Base-by-base conservation (phyloP, 2,888 invertebrate species). In the Heliconius ethilla region DNA sequence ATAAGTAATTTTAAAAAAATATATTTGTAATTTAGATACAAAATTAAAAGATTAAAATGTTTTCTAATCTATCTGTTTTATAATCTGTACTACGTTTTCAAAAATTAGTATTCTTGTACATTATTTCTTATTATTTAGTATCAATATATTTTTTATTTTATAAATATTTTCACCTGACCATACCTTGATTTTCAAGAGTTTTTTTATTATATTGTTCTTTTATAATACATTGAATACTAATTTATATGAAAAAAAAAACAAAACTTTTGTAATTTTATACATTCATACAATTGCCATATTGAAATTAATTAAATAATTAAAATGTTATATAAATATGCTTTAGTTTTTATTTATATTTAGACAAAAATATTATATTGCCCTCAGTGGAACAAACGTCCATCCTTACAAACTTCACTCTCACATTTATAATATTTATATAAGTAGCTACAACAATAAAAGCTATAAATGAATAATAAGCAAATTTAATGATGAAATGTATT, bases 271-370 rank as follows among this genome's bases (percentile, higher is more conserved):
- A 85, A 79, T 83, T 84, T 85, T 85, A 75, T 84, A 84, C 51
- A 80, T 83, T 81, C 70, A 78, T 83, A 82, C 84, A 84, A 86
- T 86, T 87, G 90, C 91, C 89, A 90, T 90, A 90, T 85, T 80
- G 70, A 79, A 75, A 81, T 79, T 66, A 82, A 81, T 79, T 63
- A 82, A 79, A 74, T 76, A 76, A 79, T 76, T 76, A 73, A 78
- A 81, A 82, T 80, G 75, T 78, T 80, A 79, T 45, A 78, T 74
- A 79, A 70, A 76, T 22, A 59, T n/a, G 22, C 15, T 69, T 62
- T 37, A n/a, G 37, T 76, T 76, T 76, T 40, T n/a, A 45, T 63
- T 76, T 33, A 33, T 33, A 63, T 15, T 9, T n/a, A 59, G 59
- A 5, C 1, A 18, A 40, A 40, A 11, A 11, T 40, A 40, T 40